Evolutionary conservation across 1,140 invertebrate genomes (phyloP).

Genomic region (Brachionus asplanchnoidis): DNA sequence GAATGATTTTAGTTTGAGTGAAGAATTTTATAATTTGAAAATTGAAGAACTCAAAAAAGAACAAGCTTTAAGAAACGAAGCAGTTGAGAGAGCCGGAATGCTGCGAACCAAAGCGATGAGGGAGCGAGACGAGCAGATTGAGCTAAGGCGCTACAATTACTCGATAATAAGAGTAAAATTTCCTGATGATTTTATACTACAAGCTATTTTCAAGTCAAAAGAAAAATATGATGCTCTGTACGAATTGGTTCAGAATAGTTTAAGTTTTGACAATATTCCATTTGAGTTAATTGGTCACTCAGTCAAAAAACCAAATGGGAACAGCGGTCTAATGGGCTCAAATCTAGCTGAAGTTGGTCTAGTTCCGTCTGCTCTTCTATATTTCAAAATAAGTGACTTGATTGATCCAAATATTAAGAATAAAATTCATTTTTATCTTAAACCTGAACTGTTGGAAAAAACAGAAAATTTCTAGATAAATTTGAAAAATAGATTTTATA

Average conservation of each 20-base stretch:
- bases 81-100: constrained; percentile 72
- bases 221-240: background rate
- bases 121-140: constrained; percentile 74
- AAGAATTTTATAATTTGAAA: constrained; percentile 73
- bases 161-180: constrained; percentile 76
- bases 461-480: background rate
- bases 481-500: background rate
- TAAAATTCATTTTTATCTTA: background rate
- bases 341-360: constrained; percentile 52
- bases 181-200: constrained; percentile 76
- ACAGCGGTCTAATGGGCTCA: constrained; percentile 47
- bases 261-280: constrained; percentile 52
- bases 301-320: constrained; percentile 45
- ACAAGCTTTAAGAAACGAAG: constrained; percentile 66
- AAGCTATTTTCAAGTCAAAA: constrained; percentile 55
- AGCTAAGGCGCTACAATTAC: constrained; percentile 75
- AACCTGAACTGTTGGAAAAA: background rate
- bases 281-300: constrained; percentile 47
- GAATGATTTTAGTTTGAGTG: constrained; percentile 48
- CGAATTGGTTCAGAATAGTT: background rate
- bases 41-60: constrained; percentile 77
- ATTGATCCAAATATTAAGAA: background rate
- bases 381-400: constrained; percentile 3
- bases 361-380: constrained; percentile 50
- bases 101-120: constrained; percentile 84